These are phyloP conservation scores for Tor tambroides DNA, from an alignment of 2,113 vertebrate genomes.

Conservation along the genomic window DNA sequence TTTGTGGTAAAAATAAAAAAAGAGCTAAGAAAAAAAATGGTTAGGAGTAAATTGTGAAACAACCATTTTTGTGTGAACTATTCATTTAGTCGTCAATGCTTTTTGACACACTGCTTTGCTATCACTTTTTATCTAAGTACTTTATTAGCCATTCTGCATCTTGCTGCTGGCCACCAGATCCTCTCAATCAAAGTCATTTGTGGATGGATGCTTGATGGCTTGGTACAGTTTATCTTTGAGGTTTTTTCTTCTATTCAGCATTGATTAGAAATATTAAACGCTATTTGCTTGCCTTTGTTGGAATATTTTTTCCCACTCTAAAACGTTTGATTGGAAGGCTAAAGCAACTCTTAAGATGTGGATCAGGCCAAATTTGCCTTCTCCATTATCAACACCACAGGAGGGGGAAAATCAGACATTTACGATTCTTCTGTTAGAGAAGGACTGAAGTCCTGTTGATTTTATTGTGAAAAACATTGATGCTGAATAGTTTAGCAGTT, in stretches of 20 bases:
- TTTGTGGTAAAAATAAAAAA: neutral
- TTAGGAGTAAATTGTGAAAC: neutral
- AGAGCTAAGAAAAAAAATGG: neutral
- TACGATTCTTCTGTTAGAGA: neutral
- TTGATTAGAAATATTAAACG: constrained; percentile 28
- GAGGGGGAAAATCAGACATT: neutral
- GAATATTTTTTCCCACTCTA: neutral
- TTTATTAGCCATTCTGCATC: constrained; percentile 19
- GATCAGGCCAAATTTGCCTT: constrained; percentile 25
- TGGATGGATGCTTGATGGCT: constrained; percentile 11
- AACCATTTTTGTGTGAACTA: neutral
- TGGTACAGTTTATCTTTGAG: neutral
- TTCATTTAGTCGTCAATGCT: neutral
- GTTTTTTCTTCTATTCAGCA: constrained; percentile 6
- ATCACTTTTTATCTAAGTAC: constrained; percentile 38
- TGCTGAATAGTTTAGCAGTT: neutral
- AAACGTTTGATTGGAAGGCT: neutral
- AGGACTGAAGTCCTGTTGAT: neutral
- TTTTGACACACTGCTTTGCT: constrained; percentile 37
- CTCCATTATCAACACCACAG: constrained; percentile 8
- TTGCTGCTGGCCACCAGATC: constrained; percentile 29
- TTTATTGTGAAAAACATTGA: neutral
- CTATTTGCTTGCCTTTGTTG: constrained; percentile 1
- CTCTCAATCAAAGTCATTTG: constrained; percentile 46
- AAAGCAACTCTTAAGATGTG: neutral